Base-by-base conservation (phyloP, 2,888 invertebrate species). In the Euzetes globulus region DNA sequence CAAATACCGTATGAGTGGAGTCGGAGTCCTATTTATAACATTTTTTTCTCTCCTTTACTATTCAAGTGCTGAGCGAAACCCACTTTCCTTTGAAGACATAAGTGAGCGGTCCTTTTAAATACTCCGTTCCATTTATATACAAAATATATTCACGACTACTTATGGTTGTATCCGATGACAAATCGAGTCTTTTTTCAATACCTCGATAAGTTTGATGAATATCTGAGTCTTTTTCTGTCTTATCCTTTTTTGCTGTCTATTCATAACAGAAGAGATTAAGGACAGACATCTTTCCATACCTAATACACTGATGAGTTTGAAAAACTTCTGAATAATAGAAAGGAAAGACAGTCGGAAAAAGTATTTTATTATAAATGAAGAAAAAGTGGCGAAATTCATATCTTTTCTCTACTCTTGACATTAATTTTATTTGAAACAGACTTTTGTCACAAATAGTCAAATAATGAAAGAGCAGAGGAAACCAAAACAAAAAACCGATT, bases 121-220 rank as follows among this genome's bases (percentile, higher is more conserved):
- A 41, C 7, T 6, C 55, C 25, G 25, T 55, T 27, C 58, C 58
- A 58, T 27, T 9, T 41, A 41, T 41, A 11, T 13, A 13, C 1
- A 41, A 41, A 41, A 58, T 41, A 41, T 41, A 41, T 58, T 27
- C 27, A 27, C 17, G 27, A 22, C 58, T 58, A 58, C 58, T 58
- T 58, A 58, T 58, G 27, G 58, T 58, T 27, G 58, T 27, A 58
- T 27, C 22, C 19, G 27, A 58, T 58, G 58, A 58, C 58, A 58
- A 58, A 58, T 58, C 27, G 58, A 58, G 22, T 58, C 22, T 15
- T 55, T 25, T 22, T 55, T 55, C 55, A 55, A 55, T 25, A 22
- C 55, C 22, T 50, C 13, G 7, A 41, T 6, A 41, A 41, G 6
- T 9, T n/a, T n/a, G 19, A n/a, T 50, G 50, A 55, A 55, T 55